Conservation (phyloP, 1,140 invertebrate genomes). For the Magallana gigas region DNA sequence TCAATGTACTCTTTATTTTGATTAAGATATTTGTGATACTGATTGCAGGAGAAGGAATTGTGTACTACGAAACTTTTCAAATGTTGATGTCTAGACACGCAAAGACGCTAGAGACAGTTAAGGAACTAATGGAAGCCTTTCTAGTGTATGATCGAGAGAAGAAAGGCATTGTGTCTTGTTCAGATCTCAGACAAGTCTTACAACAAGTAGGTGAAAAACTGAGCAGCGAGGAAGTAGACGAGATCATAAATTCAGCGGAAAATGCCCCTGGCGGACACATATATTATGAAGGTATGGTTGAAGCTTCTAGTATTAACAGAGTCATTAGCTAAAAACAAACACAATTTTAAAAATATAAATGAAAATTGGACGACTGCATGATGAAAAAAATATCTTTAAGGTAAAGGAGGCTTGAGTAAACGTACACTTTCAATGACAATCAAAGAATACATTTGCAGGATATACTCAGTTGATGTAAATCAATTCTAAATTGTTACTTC, state of each 20-base stretch:
- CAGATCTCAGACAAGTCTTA: constrained; percentile 43
- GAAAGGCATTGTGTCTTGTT: constrained; percentile 46
- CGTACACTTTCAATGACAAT: no score
- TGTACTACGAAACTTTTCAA: constrained; percentile 13
- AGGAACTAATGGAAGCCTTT: constrained; percentile 36
- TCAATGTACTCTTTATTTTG: no score
- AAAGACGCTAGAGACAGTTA: not conserved
- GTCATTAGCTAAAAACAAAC: no score
- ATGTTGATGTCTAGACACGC: constrained; percentile 33
- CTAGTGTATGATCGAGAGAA: constrained; percentile 16
- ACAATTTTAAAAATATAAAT: no score
- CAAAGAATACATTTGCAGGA: no score
- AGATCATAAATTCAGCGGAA: constrained; percentile 47
- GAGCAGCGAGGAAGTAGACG: constrained; percentile 48
- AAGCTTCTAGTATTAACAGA: no score
- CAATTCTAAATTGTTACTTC: no score
- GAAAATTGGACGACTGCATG: no score
- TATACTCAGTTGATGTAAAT: no score
- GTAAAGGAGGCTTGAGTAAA: no score
- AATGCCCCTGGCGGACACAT: constrained; percentile 34
- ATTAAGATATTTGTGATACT: no score
- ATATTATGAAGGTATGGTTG: constrained; percentile 44
- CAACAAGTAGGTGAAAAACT: constrained; percentile 46
- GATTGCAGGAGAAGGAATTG: not conserved
- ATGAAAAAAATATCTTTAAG: no score